These are phyloP conservation scores for Catotricha subobsoleta DNA, from an alignment of 2,888 invertebrate species.

Conservation along the genomic window DNA sequence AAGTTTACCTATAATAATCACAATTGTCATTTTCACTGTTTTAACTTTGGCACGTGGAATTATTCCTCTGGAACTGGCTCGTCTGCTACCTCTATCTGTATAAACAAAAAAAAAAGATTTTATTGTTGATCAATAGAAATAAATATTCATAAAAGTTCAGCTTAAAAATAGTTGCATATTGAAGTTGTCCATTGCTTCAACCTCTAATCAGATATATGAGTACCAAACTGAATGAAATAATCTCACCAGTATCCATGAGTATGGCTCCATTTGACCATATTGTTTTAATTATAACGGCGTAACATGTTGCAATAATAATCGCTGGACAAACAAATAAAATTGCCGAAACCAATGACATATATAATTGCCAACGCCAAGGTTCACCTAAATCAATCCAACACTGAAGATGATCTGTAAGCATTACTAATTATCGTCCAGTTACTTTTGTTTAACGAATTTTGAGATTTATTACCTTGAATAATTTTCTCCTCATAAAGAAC, in stretches of 20 bases:
- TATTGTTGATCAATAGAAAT: no score
- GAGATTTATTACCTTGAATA: constrained; percentile 41
- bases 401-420: constrained; percentile 43
- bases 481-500: constrained; percentile 63
- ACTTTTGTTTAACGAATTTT: no score
- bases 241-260: constrained; percentile 25
- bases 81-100: constrained; percentile 40
- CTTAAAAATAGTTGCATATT: no score
- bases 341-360: constrained; percentile 67
- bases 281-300: constrained; percentile 75
- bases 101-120: no score
- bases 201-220: no score
- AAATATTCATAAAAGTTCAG: no score
- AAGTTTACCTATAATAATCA: constrained; percentile 58
- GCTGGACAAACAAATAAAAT: constrained; percentile 75
- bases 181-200: no score
- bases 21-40: constrained; percentile 94
- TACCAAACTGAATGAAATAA: no score
- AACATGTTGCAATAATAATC: constrained; percentile 74
- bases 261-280: constrained; percentile 63
- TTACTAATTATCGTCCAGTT: not conserved
- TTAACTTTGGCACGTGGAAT: constrained; percentile 92
- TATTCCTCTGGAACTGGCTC: constrained; percentile 79
- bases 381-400: constrained; percentile 77
- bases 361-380: constrained; percentile 65